A percentile compares a stretch with the other conserved stretches of the same genome.
Conservation (phyloP, 2,113 vertebrate genomes). For the Channa argus region DNA sequence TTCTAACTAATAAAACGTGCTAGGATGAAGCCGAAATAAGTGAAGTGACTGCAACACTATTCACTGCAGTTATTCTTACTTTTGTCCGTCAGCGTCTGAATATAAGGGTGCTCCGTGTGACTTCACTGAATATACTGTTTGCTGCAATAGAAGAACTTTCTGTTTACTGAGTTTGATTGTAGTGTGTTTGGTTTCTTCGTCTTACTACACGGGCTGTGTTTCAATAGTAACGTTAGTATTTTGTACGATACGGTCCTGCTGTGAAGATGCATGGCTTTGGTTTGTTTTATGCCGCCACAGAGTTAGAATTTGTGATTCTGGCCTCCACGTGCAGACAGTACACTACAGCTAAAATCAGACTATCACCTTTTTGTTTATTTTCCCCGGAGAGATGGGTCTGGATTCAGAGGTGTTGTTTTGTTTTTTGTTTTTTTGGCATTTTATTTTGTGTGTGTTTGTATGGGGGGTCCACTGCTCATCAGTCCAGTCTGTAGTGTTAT, state of each 20-base stretch:
- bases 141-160: slow-evolving; percentile 58
- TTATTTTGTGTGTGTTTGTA: no score
- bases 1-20: not conserved
- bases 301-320: slow-evolving; percentile 21
- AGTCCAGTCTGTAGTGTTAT: slow-evolving; percentile 74
- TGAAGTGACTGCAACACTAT: slow-evolving; percentile 23
- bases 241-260: slow-evolving; percentile 57
- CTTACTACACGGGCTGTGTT: slow-evolving; percentile 52
- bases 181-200: slow-evolving; percentile 46
- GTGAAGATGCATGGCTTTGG: slow-evolving; percentile 76
- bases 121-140: slow-evolving; percentile 37
- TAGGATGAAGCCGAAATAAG: not conserved
- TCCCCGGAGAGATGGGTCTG: not conserved
- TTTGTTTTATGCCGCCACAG: slow-evolving; percentile 28
- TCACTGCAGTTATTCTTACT: slow-evolving; percentile 24
- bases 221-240: slow-evolving; percentile 52
- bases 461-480: slow-evolving; percentile 50
- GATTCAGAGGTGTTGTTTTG: no score
- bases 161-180: slow-evolving; percentile 66
- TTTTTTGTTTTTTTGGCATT: no score
- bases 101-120: slow-evolving; percentile 39
- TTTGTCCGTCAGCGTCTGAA: slow-evolving; percentile 7
- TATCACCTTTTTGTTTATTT: not conserved
- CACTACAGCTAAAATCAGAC: slow-evolving; percentile 3
- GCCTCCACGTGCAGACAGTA: slow-evolving; percentile 34